Conservation (phyloP, 2,888 invertebrate genomes). For the Drosophila pegasa region DNA sequence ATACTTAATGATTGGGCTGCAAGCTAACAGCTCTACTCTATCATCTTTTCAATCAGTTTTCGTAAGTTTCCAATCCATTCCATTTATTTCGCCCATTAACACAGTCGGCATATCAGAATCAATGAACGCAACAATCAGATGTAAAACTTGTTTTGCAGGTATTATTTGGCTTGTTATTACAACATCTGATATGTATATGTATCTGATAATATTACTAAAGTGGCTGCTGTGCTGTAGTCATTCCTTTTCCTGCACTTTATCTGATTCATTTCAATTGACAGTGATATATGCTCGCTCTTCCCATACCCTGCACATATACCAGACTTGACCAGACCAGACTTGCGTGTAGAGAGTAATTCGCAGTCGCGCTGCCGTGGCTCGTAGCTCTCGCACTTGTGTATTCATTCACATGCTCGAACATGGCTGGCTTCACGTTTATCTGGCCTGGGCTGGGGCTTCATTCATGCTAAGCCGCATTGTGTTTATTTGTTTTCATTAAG, state of each 20-base stretch:
- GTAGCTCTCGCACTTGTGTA: conserved; percentile 11
- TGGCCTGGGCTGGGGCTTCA: conserved; percentile 32
- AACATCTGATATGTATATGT: background rate
- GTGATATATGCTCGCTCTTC: background rate
- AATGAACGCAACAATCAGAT: background rate
- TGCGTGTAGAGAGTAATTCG: background rate
- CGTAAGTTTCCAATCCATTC: background rate
- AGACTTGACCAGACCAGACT: too few relatives aligned
- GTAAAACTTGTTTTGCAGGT: background rate
- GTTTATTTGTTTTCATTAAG: conserved; percentile 76
- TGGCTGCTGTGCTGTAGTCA: background rate
- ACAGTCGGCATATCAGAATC: background rate
- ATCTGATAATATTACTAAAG: background rate
- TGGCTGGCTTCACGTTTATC: conserved; percentile 43
- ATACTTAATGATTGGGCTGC: background rate
- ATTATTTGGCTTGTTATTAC: background rate
- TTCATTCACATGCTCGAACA: conserved; percentile 36
- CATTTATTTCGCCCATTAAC: background rate
- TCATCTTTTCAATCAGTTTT: background rate
- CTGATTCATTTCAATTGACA: background rate
- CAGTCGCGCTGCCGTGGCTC: conserved; percentile 6
- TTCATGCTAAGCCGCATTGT: conserved; percentile 47
- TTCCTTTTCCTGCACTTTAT: background rate
- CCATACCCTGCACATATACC: background rate
- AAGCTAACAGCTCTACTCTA: background rate